Conservation (phyloP, 1,140 invertebrate species). For the Nasonia giraulti region DNA sequence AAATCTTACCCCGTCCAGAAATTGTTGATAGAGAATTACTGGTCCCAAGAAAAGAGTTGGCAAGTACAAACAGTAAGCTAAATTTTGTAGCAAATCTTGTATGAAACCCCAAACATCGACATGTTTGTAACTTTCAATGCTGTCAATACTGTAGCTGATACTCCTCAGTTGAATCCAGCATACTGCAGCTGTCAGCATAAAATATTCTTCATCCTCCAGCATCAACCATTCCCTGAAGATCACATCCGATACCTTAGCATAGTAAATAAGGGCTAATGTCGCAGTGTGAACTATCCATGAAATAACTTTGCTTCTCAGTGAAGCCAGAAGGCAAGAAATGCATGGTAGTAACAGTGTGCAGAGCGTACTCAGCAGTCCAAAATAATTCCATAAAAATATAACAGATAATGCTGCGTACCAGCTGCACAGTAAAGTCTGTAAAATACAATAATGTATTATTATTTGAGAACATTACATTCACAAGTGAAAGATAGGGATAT, state of each 20-base stretch:
- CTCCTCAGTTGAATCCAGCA: slow-evolving; percentile 77
- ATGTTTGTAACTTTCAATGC: slow-evolving; percentile 60
- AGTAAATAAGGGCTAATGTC: slow-evolving; percentile 66
- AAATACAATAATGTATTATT: slow-evolving; percentile 29
- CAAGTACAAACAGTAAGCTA: slow-evolving; percentile 87
- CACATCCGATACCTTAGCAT: slow-evolving; percentile 62
- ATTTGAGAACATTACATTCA: neutral
- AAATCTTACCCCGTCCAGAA: slow-evolving; percentile 74
- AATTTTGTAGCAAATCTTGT: slow-evolving; percentile 70
- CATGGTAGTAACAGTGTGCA: slow-evolving; percentile 66
- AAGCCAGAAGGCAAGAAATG: slow-evolving; percentile 65
- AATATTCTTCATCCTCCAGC: slow-evolving; percentile 65
- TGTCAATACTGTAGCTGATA: slow-evolving; percentile 76
- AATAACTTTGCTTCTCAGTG: slow-evolving; percentile 60
- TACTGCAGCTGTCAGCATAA: slow-evolving; percentile 69
- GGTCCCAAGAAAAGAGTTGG: slow-evolving; percentile 87
- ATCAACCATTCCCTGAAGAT: slow-evolving; percentile 59
- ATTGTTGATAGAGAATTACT: slow-evolving; percentile 83
- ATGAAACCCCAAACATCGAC: slow-evolving; percentile 59
- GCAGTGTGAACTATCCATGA: slow-evolving; percentile 67
- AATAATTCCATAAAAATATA: slow-evolving; percentile 60
- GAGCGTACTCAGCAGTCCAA: slow-evolving; percentile 63
- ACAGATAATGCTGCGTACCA: slow-evolving; percentile 65
- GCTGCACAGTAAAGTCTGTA: slow-evolving; percentile 61
- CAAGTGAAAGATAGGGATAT: neutral